Base-by-base conservation (phyloP, 2,888 invertebrate genomes). In the Cephus pygmeus region DNA sequence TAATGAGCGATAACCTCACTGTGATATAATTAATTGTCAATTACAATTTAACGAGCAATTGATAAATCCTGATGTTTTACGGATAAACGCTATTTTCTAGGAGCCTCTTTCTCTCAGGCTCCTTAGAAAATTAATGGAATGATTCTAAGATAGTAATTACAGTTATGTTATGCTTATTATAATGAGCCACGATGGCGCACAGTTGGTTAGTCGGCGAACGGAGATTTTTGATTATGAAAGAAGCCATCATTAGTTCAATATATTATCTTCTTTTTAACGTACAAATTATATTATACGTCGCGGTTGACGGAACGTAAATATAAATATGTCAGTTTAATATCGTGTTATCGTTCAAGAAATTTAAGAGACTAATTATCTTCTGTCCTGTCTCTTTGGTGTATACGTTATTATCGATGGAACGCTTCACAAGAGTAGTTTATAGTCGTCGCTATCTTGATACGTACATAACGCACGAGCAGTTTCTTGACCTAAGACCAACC, bases 401-500 rank as follows among this genome's bases (percentile, higher is more conserved):
- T 56, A 23, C 23, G 23, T 56, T 56, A 56, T 23, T 56, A 56
- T 56, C 23, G 56, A 56, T 23, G 56, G 23, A 56, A 56, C 56
- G 56, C 56, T 56, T 56, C 23, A 56, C 56, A 23, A 56, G 40
- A 40, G 56, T 56, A 56, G 56, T 56, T 56, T 56, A 56, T 56
- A 56, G 23, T 56, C 56, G 9, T 56, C 56, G 56, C 56, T 56
- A 56, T 56, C 56, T 23, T 15, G 9, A 56, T 56, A 23, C 56
- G 56, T 56, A 56, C 56, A 56, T 56, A 56, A 56, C 23, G 56
- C 56, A 56, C 56, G 56, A 76, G 35, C 73, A 73, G 76, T 79
- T 79, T 79, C 76, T 79, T 77, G 79, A 79, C 76, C 79, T 76
- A 74, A 76, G 76, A 73, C 76, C 56, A 71, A 71, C 33, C 33